Evolutionary conservation across 2,888 invertebrate genomes (phyloP).

Genomic region (Scaptomyza polygonia): DNA sequence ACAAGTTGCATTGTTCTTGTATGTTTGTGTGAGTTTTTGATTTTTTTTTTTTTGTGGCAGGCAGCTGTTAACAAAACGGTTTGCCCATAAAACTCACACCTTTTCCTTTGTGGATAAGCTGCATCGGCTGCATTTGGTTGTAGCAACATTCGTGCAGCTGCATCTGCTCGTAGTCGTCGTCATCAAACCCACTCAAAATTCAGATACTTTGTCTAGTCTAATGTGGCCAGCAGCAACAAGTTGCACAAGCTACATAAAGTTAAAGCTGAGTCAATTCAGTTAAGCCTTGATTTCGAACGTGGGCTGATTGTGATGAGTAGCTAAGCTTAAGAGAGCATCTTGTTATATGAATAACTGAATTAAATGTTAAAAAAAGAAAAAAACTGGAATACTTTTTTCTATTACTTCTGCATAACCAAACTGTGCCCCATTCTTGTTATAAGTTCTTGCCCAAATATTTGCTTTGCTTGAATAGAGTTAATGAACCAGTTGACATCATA

Average conservation of each 20-base stretch:
- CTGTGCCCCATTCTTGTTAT: background rate
- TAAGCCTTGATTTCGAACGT: slow-evolving; percentile 43
- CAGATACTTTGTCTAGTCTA: slow-evolving; percentile 44
- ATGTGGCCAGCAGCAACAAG: slow-evolving; percentile 63
- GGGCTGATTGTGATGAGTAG: slow-evolving; percentile 57
- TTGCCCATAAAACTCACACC: slow-evolving; percentile 78
- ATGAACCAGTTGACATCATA: slow-evolving; percentile 53
- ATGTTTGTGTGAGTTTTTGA: background rate
- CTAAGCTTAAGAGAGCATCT: background rate
- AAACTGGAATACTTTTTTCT: background rate
- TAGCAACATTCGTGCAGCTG: slow-evolving; percentile 25
- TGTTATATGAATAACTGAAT: background rate
- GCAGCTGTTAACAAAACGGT: slow-evolving; percentile 79
- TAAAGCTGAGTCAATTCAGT: slow-evolving; percentile 26
- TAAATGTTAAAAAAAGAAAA: background rate
- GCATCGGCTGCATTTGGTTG: slow-evolving; percentile 31
- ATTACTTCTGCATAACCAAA: background rate
- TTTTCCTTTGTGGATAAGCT: slow-evolving; percentile 26
- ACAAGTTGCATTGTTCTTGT: slow-evolving; percentile 11
- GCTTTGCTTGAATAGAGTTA: slow-evolving; percentile 48
- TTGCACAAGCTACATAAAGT: slow-evolving; percentile 58
- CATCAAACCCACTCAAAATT: slow-evolving; percentile 71
- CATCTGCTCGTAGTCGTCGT: slow-evolving; percentile 40
- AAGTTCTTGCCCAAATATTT: slow-evolving; percentile 20
- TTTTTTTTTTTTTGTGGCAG: slow-evolving; percentile 36